phyloP scores from a whole-genome alignment of 2,797 vertebrate genomes.

The Euphonia xanthogaster region DNA sequence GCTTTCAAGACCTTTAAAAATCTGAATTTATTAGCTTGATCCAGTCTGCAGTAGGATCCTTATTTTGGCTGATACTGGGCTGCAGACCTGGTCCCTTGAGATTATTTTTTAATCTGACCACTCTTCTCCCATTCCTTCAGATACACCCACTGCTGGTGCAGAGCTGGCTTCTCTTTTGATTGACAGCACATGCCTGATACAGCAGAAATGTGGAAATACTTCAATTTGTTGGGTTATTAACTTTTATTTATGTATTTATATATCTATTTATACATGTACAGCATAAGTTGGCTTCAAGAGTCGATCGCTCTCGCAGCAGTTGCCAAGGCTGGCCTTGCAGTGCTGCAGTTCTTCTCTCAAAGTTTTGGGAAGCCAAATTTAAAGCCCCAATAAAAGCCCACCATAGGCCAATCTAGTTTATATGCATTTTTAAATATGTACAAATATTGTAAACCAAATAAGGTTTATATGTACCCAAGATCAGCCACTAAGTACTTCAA shows the following conservation, averaged over 20 bases:
- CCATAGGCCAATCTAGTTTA: slow-evolving; percentile 49
- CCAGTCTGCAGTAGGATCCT: neutral
- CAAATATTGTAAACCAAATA: slow-evolving; percentile 69
- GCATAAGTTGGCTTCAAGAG: neutral
- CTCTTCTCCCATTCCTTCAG: neutral
- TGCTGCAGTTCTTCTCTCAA: neutral
- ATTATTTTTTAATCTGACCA: neutral
- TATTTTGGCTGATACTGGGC: neutral
- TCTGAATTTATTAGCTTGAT: neutral
- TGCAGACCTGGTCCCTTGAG: neutral
- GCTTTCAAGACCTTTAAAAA: neutral
- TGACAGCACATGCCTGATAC: neutral
- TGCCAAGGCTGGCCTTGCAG: neutral
- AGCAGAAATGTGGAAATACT: neutral
- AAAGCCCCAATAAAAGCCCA: slow-evolving; percentile 39
- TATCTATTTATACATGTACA: neutral
- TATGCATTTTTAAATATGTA: slow-evolving; percentile 68
- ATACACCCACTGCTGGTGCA: neutral
- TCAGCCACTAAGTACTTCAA: slow-evolving; percentile 74
- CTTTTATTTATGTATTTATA: neutral
- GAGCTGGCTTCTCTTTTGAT: neutral
- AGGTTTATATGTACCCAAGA: slow-evolving; percentile 64
- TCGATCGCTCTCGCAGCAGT: neutral
- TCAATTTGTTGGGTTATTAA: neutral
- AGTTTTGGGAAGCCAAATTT: neutral